Evolutionary conservation across 37 sponge, comb jelly and placozoan species (phyloP).

Genomic region (Ephydatia muelleri): DNA sequence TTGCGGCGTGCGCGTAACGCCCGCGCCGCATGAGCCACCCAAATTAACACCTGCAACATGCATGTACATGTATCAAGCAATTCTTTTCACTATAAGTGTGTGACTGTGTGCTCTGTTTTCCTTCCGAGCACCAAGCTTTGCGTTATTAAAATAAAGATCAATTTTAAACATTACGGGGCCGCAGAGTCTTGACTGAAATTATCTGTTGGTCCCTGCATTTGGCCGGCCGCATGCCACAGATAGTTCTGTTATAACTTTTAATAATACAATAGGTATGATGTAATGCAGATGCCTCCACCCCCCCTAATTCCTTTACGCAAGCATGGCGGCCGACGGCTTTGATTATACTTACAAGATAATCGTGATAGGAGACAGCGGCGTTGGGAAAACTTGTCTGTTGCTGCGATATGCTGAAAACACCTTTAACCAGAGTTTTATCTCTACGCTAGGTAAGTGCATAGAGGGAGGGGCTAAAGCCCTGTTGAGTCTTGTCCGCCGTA

Average conservation of each 20-base stretch:
- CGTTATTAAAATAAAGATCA: too few species aligned
- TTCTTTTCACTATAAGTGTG: too few species aligned
- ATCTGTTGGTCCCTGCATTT: too few species aligned
- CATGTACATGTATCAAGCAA: too few species aligned
- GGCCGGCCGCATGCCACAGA: too few species aligned
- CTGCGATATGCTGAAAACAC: constrained; percentile 82
- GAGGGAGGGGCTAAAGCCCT: background rate
- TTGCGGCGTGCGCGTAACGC: background rate
- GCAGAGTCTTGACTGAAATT: too few species aligned
- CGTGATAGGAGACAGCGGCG: constrained; percentile 81
- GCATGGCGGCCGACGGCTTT: background rate
- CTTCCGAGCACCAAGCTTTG: too few species aligned
- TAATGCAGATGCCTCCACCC: too few species aligned
- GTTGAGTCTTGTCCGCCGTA: background rate
- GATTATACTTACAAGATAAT: constrained; percentile 67
- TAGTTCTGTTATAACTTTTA: too few species aligned
- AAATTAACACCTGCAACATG: background rate
- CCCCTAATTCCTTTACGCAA: background rate
- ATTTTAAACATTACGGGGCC: too few species aligned
- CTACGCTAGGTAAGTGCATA: constrained; percentile 66
- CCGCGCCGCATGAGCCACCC: background rate
- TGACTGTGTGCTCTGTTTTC: too few species aligned
- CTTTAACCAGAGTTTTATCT: constrained; percentile 77
- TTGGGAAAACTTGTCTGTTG: constrained; percentile 80
- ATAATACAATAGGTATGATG: too few species aligned